Conservation (phyloP, 1,140 invertebrate genomes). For the Muscidifurax raptorellus region DNA sequence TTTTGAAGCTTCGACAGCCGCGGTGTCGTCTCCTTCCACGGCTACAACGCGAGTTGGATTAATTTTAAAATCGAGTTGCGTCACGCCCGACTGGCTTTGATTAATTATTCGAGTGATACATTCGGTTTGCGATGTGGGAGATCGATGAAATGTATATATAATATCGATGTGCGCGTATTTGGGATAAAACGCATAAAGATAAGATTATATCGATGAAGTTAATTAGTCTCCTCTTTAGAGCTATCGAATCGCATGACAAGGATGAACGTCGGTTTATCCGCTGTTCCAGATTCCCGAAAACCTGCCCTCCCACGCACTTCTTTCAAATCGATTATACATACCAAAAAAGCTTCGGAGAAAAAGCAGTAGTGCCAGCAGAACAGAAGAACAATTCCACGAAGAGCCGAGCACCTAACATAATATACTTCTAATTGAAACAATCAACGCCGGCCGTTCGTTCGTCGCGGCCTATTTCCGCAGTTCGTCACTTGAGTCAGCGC, state of each 20-base stretch:
- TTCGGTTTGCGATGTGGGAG: too few relatives aligned
- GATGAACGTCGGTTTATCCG: too few relatives aligned
- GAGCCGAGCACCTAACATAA: constrained; percentile 51
- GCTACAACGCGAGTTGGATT: not conserved
- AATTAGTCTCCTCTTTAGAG: too few relatives aligned
- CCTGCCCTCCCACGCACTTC: too few relatives aligned
- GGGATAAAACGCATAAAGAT: too few relatives aligned
- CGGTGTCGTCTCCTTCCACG: too few relatives aligned
- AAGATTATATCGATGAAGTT: too few relatives aligned
- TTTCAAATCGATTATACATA: too few relatives aligned
- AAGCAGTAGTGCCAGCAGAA: not conserved
- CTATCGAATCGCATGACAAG: too few relatives aligned
- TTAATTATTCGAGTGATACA: not conserved
- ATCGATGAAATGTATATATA: not conserved
- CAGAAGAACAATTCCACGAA: not conserved
- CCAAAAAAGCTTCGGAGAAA: not conserved
- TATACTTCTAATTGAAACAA: constrained; percentile 57
- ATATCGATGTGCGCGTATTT: too few relatives aligned
- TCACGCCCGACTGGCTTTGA: not conserved
- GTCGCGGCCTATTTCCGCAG: constrained; percentile 63
- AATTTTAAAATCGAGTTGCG: not conserved
- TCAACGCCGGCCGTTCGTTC: constrained; percentile 53
- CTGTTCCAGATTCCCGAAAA: too few relatives aligned
- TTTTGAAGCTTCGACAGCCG: too few relatives aligned
- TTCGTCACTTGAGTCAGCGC: constrained; percentile 59